A percentile compares a stretch with the other conserved stretches of the same genome.
phyloP scores from a whole-genome alignment of 2,113 vertebrate genomes.

The Upupa epops region DNA sequence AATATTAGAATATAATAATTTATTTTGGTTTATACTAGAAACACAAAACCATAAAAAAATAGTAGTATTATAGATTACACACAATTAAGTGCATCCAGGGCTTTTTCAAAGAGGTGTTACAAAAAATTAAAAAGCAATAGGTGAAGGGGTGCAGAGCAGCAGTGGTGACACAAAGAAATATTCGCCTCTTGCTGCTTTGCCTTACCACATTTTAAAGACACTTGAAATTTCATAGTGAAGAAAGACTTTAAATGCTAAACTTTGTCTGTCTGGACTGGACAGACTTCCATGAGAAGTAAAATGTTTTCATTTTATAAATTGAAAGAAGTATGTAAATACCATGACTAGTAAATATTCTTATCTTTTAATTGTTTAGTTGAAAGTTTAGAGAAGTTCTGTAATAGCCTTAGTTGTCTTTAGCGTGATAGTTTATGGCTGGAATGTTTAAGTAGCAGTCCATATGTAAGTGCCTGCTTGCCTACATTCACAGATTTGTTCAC shows the following conservation, averaged over 20 bases:
- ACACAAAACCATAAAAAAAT: not conserved
- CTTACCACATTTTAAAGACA: not conserved
- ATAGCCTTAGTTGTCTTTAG: not conserved
- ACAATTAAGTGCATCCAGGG: not conserved
- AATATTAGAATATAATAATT: too few species aligned
- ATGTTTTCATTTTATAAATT: not conserved
- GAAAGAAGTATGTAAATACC: not conserved
- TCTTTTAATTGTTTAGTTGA: not conserved
- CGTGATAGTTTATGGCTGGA: not conserved
- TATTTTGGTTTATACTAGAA: too few species aligned
- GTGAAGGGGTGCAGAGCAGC: not conserved
- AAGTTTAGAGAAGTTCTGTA: not conserved
- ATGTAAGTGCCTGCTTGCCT: not conserved
- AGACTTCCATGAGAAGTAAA: not conserved
- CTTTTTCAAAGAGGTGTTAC: not conserved
- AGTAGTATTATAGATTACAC: not conserved
- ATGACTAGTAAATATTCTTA: not conserved
- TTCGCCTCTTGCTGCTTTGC: not conserved
- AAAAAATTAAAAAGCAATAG: not conserved
- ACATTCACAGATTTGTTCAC: not conserved
- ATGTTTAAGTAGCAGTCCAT: not conserved
- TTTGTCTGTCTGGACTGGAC: not conserved
- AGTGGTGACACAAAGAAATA: not conserved
- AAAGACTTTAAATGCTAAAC: not conserved
- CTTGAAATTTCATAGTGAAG: not conserved